phyloP scores from a whole-genome alignment of 1,140 invertebrate genomes.

The Cotesia vestalis region DNA sequence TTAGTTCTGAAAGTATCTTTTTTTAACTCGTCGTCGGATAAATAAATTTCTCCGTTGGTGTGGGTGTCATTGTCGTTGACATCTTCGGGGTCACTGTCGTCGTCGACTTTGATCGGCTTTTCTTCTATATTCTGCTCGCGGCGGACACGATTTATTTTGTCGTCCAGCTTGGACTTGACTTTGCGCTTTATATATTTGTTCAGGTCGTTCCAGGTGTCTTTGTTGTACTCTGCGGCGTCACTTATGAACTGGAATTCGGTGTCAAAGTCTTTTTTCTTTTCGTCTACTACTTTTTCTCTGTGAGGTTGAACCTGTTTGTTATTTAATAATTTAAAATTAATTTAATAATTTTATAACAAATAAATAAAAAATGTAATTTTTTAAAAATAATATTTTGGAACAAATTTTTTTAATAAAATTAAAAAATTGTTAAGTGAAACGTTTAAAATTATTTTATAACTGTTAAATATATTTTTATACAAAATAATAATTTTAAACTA shows the following conservation, averaged over 20 bases:
- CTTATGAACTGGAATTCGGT: constrained; percentile 79
- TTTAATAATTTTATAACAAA: too few species aligned
- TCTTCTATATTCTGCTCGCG: constrained; percentile 37
- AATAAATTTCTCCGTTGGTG: constrained; percentile 45
- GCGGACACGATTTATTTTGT: constrained; percentile 80
- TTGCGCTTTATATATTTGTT: constrained; percentile 84
- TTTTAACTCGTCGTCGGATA: constrained; percentile 56
- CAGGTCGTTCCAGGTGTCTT: constrained; percentile 86
- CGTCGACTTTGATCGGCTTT: constrained; percentile 37
- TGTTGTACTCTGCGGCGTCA: constrained; percentile 78
- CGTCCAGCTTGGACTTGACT: constrained; percentile 82
- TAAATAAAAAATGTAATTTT: too few species aligned
- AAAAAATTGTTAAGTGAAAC: too few species aligned
- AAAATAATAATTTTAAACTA: too few species aligned
- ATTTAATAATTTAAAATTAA: constrained; percentile 32
- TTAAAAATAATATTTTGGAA: too few species aligned
- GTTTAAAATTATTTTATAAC: too few species aligned
- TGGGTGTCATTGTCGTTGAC: constrained; percentile 54
- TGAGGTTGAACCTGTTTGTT: constrained; percentile 71
- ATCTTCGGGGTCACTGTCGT: constrained; percentile 49
- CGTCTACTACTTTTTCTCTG: constrained; percentile 78
- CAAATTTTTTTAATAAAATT: too few species aligned
- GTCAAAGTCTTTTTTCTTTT: constrained; percentile 77
- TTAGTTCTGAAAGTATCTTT: constrained; percentile 58
- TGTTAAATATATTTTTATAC: too few species aligned